Base-by-base conservation (phyloP, 1,140 invertebrate species). In the Trissolcus basalis region DNA sequence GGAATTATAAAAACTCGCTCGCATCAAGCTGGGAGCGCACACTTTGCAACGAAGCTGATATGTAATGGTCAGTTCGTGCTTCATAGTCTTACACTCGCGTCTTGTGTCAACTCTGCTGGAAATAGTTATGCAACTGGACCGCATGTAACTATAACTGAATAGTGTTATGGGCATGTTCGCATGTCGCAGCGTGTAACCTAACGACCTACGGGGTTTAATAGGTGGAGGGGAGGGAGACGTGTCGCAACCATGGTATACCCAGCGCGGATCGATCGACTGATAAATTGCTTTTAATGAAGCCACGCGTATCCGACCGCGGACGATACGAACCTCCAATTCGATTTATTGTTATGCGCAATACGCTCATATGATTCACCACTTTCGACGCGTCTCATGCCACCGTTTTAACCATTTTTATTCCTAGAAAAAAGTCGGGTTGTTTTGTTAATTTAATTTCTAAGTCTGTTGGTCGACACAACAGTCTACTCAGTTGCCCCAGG, bases 221-320 rank as follows among this genome's bases (percentile, higher is more conserved):
- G 19, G 19, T 27, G 19, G 19, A 6, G 81, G 60, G 65, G 74
- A 77, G 75, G n/a, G 71, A 59, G 76, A 64, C 73, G 65, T 73
- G 74, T 64, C 45, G 43, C 69, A 45, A 71, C 45, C 47, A 51
- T 64, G 53, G 49, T 27, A 27, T 27, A 27, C 32, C 59, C 9
- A n/a, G 54, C 48, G 68, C 64, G 58, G 53, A 63, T 73, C 80
- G 83, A 83, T 80, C 77, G 73, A 68, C 80, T 86, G 85, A 86
- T 87, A 87, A 86, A 87, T 87, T 84, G 79, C 81, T 77, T 81
- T 82, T 86, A 86, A 87, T 84, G 81, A 85, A 85, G 84, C 79
- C 63, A 58, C 69, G 55, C 35, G 43, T 50, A 49, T 60, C 48
- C 43, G 39, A 48, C 55, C 9, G 47, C 50, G 55, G 59, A 59